Conservation (phyloP, 2,797 vertebrate genomes). For the Chromobotia macracanthus region DNA sequence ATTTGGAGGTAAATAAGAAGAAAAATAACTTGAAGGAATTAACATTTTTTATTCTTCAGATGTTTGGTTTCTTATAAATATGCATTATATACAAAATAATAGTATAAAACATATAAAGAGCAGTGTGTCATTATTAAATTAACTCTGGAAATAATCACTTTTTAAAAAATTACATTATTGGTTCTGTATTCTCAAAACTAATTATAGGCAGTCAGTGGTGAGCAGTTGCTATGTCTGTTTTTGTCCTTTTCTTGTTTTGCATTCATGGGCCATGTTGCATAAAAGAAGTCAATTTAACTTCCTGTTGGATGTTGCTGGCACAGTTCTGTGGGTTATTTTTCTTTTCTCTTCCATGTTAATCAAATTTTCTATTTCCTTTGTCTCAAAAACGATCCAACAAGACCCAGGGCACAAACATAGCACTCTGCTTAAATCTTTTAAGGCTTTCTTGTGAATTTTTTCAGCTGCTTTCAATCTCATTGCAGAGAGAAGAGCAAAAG, state of each 20-base stretch:
- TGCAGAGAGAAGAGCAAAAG: constrained; percentile 61
- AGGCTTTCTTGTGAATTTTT: constrained; percentile 80
- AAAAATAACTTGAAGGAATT: constrained; percentile 81
- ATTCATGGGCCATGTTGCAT: constrained; percentile 72
- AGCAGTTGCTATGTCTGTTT: constrained; percentile 68
- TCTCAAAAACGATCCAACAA: constrained; percentile 75
- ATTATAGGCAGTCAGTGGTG: constrained; percentile 82
- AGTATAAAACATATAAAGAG: constrained; percentile 99
- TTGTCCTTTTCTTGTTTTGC: constrained; percentile 60
- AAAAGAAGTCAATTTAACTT: constrained; percentile 67
- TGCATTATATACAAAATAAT: constrained; percentile 99
- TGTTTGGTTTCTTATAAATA: constrained; percentile 99
- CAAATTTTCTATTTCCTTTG: constrained; percentile 60
- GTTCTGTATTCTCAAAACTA: constrained; percentile 77
- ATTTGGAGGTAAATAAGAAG: neutral
- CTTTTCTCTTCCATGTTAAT: constrained; percentile 62
- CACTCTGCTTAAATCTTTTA: constrained; percentile 66
- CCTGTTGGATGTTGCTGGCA: constrained; percentile 66
- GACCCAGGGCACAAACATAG: constrained; percentile 72
- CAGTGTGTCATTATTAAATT: constrained; percentile 97
- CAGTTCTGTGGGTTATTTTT: constrained; percentile 44
- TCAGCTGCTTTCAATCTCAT: constrained; percentile 79
- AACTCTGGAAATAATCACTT: constrained; percentile 86
- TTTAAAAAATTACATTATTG: constrained; percentile 83
- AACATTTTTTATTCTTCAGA: constrained; percentile 92